A percentile compares a stretch with the other conserved stretches of the same genome.
Evolutionary conservation across 2,113 vertebrate genomes (phyloP).

Genomic region (Epinephelus fuscoguttatus): DNA sequence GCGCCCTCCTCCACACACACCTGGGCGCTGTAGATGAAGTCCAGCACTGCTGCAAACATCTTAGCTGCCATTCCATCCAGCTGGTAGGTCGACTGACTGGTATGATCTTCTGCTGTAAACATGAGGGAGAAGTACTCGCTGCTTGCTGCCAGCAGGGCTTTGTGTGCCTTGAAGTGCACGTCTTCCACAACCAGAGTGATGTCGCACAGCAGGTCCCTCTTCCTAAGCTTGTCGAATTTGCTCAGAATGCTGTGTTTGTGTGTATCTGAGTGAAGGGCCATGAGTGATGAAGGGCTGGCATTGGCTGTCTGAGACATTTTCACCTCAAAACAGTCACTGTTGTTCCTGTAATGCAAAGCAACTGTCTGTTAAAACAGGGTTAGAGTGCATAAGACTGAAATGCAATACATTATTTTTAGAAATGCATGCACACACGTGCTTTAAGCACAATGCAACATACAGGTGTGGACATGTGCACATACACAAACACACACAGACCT

Average conservation of each 20-base stretch:
- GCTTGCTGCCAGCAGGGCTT: constrained; percentile 95
- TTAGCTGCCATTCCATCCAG: constrained; percentile 90
- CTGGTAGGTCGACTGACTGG: constrained; percentile 85
- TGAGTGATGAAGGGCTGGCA: constrained; percentile 43
- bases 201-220: constrained; percentile 92
- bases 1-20: constrained; percentile 87
- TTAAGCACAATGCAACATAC: too few relatives aligned
- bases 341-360: background rate
- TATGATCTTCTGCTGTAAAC: constrained; percentile 89
- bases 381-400: background rate
- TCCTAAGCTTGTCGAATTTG: constrained; percentile 90
- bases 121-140: constrained; percentile 96
- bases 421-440: too few relatives aligned
- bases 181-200: constrained; percentile 94
- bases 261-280: constrained; percentile 87
- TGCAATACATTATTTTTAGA: too few relatives aligned
- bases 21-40: constrained; percentile 94
- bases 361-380: background rate
- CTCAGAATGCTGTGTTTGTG: constrained; percentile 90
- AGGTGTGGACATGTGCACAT: too few relatives aligned
- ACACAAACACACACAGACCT: too few relatives aligned
- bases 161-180: constrained; percentile 94
- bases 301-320: constrained; percentile 83
- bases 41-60: constrained; percentile 88
- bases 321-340: background rate